phyloP scores from a whole-genome alignment of 2,113 vertebrate species.

The Plecturocebus donacophilus region DNA sequence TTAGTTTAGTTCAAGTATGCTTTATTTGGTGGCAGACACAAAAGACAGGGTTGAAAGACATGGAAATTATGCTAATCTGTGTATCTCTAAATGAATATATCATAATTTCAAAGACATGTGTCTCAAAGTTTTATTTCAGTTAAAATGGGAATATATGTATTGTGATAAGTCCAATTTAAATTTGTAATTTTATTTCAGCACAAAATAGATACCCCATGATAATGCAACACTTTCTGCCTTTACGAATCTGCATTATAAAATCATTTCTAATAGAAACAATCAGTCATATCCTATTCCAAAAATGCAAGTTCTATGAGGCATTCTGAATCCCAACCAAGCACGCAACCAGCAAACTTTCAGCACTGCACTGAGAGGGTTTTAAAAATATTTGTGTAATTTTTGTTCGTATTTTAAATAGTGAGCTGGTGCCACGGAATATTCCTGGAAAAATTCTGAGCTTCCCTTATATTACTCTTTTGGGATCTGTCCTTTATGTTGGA shows the following conservation, averaged over 20 bases:
- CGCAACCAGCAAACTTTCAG: not conserved
- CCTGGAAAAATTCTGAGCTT: not conserved
- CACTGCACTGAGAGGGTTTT: not conserved
- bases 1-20: not conserved
- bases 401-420: not conserved
- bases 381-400: not conserved
- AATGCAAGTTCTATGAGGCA: not conserved
- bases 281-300: not conserved
- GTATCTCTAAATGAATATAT: not conserved
- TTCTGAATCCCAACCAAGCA: not conserved
- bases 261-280: not conserved
- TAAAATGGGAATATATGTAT: not conserved
- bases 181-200: not conserved
- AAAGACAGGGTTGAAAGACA: not conserved
- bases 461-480: not conserved
- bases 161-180: not conserved
- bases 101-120: not conserved
- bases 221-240: not conserved
- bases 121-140: not conserved
- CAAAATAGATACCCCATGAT: not conserved
- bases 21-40: not conserved
- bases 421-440: not conserved
- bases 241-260: not conserved
- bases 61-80: not conserved
- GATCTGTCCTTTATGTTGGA: not conserved